Evolutionary conservation across 2,888 invertebrate species (phyloP), one percentile per base, ranked within the genome.

Genomic region (Tachina fera): DNA sequence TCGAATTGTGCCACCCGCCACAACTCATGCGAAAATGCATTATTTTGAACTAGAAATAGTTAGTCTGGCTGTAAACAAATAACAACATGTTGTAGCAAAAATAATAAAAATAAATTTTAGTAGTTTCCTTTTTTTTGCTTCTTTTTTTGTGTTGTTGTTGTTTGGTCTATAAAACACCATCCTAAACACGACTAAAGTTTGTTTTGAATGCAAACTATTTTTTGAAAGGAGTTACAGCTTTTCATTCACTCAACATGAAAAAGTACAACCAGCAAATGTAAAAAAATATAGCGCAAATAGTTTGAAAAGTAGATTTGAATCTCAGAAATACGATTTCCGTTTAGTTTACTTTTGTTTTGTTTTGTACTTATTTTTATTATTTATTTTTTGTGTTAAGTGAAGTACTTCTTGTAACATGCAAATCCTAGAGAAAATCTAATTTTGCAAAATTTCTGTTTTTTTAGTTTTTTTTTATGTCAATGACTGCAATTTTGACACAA

Each of bases 401-500:
- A 60, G 67, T 60, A 63, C 63, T 53, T 51, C 19, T 43, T 45
- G 53, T 31, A 63, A 63, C 78, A 79, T 71, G 78, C 78, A 71
- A 79, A 45, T 71, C 14, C 61, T 78, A 63, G 2, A 79, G 60
- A 60, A 51, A 41, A 39, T 39, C 16, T 9, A 63, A 43, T 49
- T 13, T 53, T 53, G 5, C 13, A 49, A 10, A n/a, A n/a, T n/a
- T n/a, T 43, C 58, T 14, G 10, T 0, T 61, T 0, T 74, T 75
- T 43, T 10, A 10, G 56, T 4, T 0, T 14, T 43, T 47, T 53
- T 85, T 70, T 79, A 72, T 79, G 86, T 79, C 82, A 86, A 86
- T 86, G 86, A 83, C 83, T 79, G 71, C 51, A 68, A 79, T 76
- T 31, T 86, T 83, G 79, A 83, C 71, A 75, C 79, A 83, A 72